These are phyloP conservation scores for Esox niger DNA, from an alignment of 2,113 vertebrate species.

Conservation along the genomic window DNA sequence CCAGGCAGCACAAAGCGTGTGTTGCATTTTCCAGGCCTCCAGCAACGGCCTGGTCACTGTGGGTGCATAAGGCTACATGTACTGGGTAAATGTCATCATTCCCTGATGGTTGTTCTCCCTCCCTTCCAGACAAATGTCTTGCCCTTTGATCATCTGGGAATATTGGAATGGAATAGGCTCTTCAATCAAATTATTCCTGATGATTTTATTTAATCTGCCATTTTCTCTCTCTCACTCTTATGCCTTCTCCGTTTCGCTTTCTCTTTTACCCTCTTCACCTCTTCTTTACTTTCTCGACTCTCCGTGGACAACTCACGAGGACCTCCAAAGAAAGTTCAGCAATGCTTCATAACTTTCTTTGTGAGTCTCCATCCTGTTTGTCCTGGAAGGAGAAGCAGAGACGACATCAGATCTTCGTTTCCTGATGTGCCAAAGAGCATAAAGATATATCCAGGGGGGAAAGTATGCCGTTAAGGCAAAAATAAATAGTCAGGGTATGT, in stretches of 20 bases:
- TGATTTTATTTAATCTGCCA: conserved; percentile 28
- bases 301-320: neutral
- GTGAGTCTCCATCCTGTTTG: neutral
- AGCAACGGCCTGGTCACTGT: too few relatives aligned
- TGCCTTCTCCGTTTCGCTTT: neutral
- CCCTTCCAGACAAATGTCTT: neutral
- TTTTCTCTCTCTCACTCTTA: conserved; percentile 1
- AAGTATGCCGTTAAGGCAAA: too few relatives aligned
- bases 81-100: conserved; percentile 20
- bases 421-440: neutral
- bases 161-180: conserved; percentile 45
- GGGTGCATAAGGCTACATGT: too few relatives aligned
- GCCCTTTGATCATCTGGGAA: conserved; percentile 10
- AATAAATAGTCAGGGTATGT: too few relatives aligned
- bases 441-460: too few relatives aligned
- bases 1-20: too few relatives aligned
- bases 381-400: neutral
- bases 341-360: too few relatives aligned
- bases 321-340: too few relatives aligned
- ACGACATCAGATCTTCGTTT: neutral
- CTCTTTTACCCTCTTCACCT: conserved; percentile 12
- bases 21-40: too few relatives aligned
- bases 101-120: conserved; percentile 27
- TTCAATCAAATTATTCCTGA: conserved; percentile 40
- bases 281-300: conserved; percentile 12